Base-by-base conservation (phyloP, 2,888 invertebrate genomes). In the Stictocephala bisonia region DNA sequence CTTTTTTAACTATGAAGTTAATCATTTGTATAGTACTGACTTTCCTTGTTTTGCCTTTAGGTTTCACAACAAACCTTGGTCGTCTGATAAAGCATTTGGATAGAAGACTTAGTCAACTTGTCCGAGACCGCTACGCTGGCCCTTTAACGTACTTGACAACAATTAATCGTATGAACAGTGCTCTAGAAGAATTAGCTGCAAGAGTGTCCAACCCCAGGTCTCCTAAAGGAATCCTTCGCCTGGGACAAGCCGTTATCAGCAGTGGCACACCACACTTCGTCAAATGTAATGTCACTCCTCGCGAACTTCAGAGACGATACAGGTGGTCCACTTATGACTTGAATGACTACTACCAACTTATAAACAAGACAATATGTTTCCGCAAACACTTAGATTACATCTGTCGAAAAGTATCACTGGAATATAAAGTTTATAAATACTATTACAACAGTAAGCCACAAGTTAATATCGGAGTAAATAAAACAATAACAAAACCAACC, bases 241-340 rank as follows among this genome's bases (percentile, higher is more conserved):
- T 60, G 29, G 60, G 60, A 3, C 60, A 60, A 40, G 60, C 60
- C 1, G 60, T 60, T 4, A 60, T 60, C 60, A 60, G 60, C 22
- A 60, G 60, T 20, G 60, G 60, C 27, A 60, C 60, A 27, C 60
- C 60, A 9, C 60, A 60, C 6, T 60, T 60, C 22, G 60, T 60
- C 40, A 60, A 60, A 13, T 60, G 35, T 13, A 35, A 35, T 11
- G 18, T 60, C 9, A 7, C 60, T 4, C 6, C 13, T 7, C 29
- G 4, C 11, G 60, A 60, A 35, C 60, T 60, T 22, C 4, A 18
- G 18, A 31, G 18, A 29, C 18, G 60, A 20, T 60, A 35, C 40
- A 20, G 40, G 13, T 60, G 60, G 60, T 35, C 60, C 1, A 3
- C 31, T 9, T 6, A 40, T 22, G 40, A 60, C 11, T 40, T 60